Conservation (phyloP, 2,888 invertebrate genomes). For the Lysandra coridon region DNA sequence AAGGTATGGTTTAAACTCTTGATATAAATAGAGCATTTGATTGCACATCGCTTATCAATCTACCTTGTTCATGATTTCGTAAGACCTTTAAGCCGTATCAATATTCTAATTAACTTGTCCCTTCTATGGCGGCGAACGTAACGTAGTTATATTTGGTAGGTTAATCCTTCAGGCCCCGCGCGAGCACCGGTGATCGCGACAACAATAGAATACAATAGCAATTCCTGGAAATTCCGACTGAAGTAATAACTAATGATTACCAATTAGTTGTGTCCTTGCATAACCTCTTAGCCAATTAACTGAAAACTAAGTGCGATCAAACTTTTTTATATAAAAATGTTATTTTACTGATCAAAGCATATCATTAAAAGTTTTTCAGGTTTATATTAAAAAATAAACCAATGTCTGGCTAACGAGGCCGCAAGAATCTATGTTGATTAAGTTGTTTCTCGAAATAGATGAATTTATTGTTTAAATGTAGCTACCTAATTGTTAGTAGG, state of each 20-base stretch:
- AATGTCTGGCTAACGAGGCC: background rate
- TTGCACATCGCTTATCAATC: background rate
- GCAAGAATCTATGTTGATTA: too few species aligned
- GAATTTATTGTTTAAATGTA: too few species aligned
- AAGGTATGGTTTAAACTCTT: background rate
- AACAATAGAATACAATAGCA: too few species aligned
- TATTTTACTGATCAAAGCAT: background rate
- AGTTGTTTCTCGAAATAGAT: too few species aligned
- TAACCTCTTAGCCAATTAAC: constrained; percentile 3
- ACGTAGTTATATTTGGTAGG: background rate
- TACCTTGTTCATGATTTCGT: background rate
- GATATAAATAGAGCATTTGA: background rate
- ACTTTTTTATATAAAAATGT: background rate
- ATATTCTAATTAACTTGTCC: background rate
- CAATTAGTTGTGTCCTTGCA: background rate
- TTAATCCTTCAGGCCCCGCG: too few species aligned
- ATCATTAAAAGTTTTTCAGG: background rate
- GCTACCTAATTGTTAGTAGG: too few species aligned
- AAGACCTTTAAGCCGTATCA: background rate
- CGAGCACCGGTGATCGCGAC: too few species aligned
- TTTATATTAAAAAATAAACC: background rate
- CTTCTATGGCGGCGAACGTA: background rate
- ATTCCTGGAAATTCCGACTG: too few species aligned
- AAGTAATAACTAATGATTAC: background rate
- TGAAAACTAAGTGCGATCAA: background rate